phyloP scores from a whole-genome alignment of 2,888 invertebrate species.

The Plemyria rubiginata region DNA sequence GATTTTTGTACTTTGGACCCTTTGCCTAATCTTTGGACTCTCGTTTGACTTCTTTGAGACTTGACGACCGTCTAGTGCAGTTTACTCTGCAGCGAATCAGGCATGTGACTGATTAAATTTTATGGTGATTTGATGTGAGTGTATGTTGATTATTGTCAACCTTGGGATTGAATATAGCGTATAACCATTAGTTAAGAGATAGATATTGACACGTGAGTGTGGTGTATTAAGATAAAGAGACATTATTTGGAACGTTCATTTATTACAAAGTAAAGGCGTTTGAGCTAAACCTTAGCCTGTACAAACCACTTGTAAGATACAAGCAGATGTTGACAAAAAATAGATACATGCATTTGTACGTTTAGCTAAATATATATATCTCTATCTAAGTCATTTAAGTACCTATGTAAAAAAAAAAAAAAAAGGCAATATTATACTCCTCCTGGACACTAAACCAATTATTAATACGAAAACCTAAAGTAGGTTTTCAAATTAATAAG shows the following conservation, averaged over 20 bases:
- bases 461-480: too few species aligned
- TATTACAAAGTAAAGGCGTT: not conserved
- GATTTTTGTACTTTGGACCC: not conserved
- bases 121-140: constrained; percentile 45
- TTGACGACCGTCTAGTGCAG: constrained; percentile 7
- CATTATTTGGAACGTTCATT: not conserved
- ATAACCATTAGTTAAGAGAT: not conserved
- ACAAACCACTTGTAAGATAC: not conserved
- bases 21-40: not conserved
- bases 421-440: too few species aligned
- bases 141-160: constrained; percentile 50
- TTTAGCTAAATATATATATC: too few species aligned
- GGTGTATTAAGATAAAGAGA: not conserved
- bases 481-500: too few species aligned
- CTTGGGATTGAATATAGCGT: constrained; percentile 45
- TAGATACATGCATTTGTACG: too few species aligned
- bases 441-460: too few species aligned
- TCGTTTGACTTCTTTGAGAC: not conserved
- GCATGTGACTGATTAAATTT: constrained; percentile 49
- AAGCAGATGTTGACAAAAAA: too few species aligned
- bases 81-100: constrained; percentile 26
- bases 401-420: too few species aligned
- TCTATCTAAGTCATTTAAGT: too few species aligned
- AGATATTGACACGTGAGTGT: constrained; percentile 52
- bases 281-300: not conserved